Evolutionary conservation across 2,113 vertebrate genomes (phyloP), one percentile per base, ranked within the genome.

Genomic region (Leptosomus discolor): DNA sequence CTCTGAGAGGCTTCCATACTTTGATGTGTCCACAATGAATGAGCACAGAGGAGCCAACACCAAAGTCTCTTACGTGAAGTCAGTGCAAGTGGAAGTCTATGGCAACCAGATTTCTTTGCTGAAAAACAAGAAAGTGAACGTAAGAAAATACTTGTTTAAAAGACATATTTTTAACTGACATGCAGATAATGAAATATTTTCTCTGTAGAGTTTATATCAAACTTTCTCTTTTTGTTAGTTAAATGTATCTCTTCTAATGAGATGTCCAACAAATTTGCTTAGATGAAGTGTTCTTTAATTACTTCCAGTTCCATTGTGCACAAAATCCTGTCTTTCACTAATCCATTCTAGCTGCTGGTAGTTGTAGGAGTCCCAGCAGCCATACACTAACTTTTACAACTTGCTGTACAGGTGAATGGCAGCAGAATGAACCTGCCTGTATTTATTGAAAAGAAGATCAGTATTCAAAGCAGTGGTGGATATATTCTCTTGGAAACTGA

Each of bases 11-110:
- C 17, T 98, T 83, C 98, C 98, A 1, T 97, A 98, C 94, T 99
- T 99, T 73, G 95, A 97, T 19, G 98, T 99, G 18, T 98, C 97
- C 70, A 98, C 98, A 36, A 98, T 98, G 22, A 99, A 99, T 26
- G 99, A 99, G 94, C 98, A 98, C 96, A 97, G 99, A 89, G 98
- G 98, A 73, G 97, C 96, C 63, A 99, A 98, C 89, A 98, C 96
- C 60, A 97, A 96, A 89, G 97, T 99, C 9, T 99, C 99, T 41
- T 99, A 99, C 2, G 98, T 99, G 68, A 97, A 97, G 67, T 98
- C 99, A 19, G 98, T 99, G 27, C 96, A 98, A 1, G 94, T 99
- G 87, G 91, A 97, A 19, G 97, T 98, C 70, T 91, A 98, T 15
- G 96, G 88, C 32, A 88, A 90, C 20, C 95, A 90, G 15, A 83